Base-by-base conservation (phyloP, 1,140 invertebrate species). In the Paralvinella palmiformis region DNA sequence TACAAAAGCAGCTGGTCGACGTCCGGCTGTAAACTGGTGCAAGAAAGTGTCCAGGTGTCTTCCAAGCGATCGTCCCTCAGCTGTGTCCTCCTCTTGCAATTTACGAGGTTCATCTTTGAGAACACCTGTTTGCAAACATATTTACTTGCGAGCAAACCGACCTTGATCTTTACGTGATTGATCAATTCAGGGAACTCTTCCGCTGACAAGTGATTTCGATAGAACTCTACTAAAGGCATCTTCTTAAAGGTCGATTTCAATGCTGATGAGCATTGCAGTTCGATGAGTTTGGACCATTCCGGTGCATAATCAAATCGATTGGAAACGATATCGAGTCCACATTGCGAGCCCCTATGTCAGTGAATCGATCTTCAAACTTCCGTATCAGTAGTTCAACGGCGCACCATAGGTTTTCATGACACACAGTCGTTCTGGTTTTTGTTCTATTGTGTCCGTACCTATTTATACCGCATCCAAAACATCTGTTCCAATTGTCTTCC, bases 191-290 rank as follows among this genome's bases (percentile, higher is more conserved):
- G 48, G 31, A 52, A 52, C 31, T 52, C 24, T 52, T 52, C 7
- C 13, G 10, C 10, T n/a, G 48, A 29, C n/a, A 13, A 17, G 48
- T 20, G 48, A 10, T 27, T 29, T 22, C 48, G n/a, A 29, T 52
- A 13, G n/a, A 52, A 52, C 48, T 52, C 17, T 22, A 20, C 48
- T 27, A 52, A 29, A 22, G 4, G 48, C 17, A 52, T 3, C 7
- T 52, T 20, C 31, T 52, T 52, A 22, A 20, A 52, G 7, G 48
- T 52, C n/a, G 48, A 22, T 20, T 52, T 52, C 24, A 52, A 17
- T 17, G 48, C n/a, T n/a, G n/a, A n/a, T n/a, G 48, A 52, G 10
- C 63, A 31, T 56, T 67, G 62, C 41, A 15, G 50, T 61, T 52
- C 41, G 58, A 64, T 31, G 29, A 56, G 61, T 7, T 13, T 22